Base-by-base conservation (phyloP, 2,888 invertebrate species). In the Anodontia alba region DNA sequence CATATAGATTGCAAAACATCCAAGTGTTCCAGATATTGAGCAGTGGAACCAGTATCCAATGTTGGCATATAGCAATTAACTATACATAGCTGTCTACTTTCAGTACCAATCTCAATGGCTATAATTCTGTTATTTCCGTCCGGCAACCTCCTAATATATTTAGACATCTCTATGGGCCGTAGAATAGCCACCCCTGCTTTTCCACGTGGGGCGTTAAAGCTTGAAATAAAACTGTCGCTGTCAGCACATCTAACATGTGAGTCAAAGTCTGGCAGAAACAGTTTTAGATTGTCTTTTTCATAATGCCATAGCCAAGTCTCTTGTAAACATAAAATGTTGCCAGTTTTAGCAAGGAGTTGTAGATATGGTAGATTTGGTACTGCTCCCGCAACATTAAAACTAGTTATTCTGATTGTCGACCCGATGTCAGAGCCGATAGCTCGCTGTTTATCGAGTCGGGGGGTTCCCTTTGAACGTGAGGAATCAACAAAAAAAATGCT, bases 151-250 rank as follows among this genome's bases (percentile, higher is more conserved):
- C 29, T 57, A 29, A 57, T 57, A 26, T 57, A 17, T 17, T 57
- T 57, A 10, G 57, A 10, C 7, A 57, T 10, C 29, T 57, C 26
- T 8, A 26, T 29, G 7, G 26, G 57, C 57, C 57, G 29, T 29
- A 57, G 29, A 26, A 57, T 57, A 29, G 57, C 57, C 26, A 57
- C 57, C 26, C 57, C 57, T 7, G 26, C 29, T 20, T 29, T 57
- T 1, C 57, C 26, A 57, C 57, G 29, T 23, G 57, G 57, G 20
- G 57, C 57, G 29, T 57, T 3, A 57, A 26, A 57, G 20, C 20
- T 57, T 29, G 57, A 57, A 29, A 57, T 57, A 57, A 57, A 57
- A 57, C 8, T 57, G 29, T 57, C 57, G 29, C 57, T 57, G 29
- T 57, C 57, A 26, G 57, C 7, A 29, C 26, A 29, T 7, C 23